phyloP scores from a whole-genome alignment of 2,888 invertebrate genomes.

The Synergus laeviventris region DNA sequence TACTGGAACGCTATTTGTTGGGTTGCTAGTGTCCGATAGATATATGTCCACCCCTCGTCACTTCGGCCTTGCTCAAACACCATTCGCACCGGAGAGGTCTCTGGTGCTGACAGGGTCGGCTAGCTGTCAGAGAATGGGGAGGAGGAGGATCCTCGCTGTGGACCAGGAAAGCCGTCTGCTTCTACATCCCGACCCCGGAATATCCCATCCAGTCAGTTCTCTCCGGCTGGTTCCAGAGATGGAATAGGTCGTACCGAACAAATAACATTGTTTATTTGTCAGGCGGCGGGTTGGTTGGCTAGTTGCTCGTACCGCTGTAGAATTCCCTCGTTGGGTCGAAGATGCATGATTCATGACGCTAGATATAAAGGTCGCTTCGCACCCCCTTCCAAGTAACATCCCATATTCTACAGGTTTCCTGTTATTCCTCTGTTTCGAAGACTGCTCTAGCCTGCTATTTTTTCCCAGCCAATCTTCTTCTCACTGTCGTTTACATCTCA shows the following conservation, averaged over 20 bases:
- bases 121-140: conserved; percentile 51
- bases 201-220: conserved; percentile 40
- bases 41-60: conserved; percentile 61
- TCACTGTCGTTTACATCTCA: background rate
- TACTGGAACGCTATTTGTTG: conserved; percentile 61
- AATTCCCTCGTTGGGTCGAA: conserved; percentile 43
- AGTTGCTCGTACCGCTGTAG: conserved; percentile 53
- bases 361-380: conserved; percentile 46
- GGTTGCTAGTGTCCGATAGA: conserved; percentile 54
- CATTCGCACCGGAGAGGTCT: conserved; percentile 59
- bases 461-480: conserved; percentile 61
- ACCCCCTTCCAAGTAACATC: conserved; percentile 10
- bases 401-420: conserved; percentile 58
- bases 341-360: conserved; percentile 72
- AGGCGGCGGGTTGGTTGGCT: conserved; percentile 59
- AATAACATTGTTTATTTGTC: conserved; percentile 73
- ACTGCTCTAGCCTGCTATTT: background rate
- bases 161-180: conserved; percentile 34
- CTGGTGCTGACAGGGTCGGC: conserved; percentile 65
- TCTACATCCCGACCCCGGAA: conserved; percentile 33
- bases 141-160: conserved; percentile 40
- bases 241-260: conserved; percentile 61
- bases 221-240: conserved; percentile 48
- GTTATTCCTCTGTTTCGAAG: conserved; percentile 34
- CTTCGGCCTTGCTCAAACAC: conserved; percentile 58